Base-by-base conservation (phyloP, 2,888 invertebrate species). In the Cantharis flavilabris region DNA sequence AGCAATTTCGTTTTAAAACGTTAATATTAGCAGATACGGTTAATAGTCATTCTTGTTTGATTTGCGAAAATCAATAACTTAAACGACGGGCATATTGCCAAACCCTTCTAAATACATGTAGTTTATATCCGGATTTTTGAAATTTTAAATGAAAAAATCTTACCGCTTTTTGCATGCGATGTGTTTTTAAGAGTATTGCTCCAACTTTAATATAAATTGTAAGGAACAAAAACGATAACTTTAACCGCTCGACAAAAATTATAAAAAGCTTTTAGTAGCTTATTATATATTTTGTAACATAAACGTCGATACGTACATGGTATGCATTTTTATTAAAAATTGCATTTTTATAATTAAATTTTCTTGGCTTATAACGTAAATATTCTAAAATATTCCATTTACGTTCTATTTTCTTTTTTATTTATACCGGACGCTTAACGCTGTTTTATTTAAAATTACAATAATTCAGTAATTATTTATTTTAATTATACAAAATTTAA, bases 81-180 rank as follows among this genome's bases (percentile, higher is more conserved):
- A 16, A 69, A 28, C 73, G 69, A 64, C 64, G 73, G 72, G 73
- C 73, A 73, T 30, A 28, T 30, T 73, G 73, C 73, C 73, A 73
- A 73, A 69, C 63, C 30, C 69, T 73, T 73, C 67, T 65, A 49
- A 69, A 69, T 73, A 23, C 67, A 69, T 28, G 20, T 49, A 73
- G 69, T 73, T 73, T 73, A 30, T 67, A 69, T 33, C 62, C 62
- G 62, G 62, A 49, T n/a, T 49, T 49, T 49, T 7, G 49, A 49
- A 49, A 49, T 49, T 49, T 49, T n/a, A 49, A 49, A 49, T 49
- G 49, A 49, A 49, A 49, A 49, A n/a, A 49, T 49, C 49, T 49
- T 49, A 49, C 49, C 49, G 49, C 49, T 49, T 49, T 49, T 49
- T 49, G 49, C 49, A 49, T 49, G 9, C 49, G n/a, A 49, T 49